phyloP scores from a whole-genome alignment of 2,113 vertebrate species.

The Pampusana beccarii region DNA sequence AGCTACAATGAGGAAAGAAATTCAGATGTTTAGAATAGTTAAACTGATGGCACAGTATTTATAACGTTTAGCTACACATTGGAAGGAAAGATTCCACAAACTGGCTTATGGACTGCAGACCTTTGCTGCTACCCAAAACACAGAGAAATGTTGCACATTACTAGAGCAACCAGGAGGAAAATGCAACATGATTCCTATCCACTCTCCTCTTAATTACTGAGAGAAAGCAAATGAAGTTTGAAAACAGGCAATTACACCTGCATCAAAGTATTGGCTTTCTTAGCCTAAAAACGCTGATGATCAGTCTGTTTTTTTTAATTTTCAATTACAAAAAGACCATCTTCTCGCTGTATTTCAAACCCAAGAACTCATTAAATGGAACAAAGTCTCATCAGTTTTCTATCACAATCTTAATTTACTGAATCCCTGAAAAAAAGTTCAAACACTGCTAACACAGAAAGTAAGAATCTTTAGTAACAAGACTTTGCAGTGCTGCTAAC shows the following conservation, averaged over 20 bases:
- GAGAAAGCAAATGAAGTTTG: neutral
- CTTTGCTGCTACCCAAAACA: neutral
- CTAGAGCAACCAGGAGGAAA: neutral
- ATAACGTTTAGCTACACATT: neutral
- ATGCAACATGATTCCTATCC: neutral
- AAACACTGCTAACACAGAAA: neutral
- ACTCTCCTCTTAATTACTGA: neutral
- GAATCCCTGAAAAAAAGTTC: neutral
- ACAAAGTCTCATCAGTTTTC: neutral
- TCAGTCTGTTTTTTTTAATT: neutral
- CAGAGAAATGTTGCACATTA: neutral
- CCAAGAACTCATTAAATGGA: neutral
- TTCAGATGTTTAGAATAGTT: neutral
- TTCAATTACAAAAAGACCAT: neutral
- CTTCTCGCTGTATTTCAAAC: neutral
- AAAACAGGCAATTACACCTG: neutral
- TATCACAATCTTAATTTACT: neutral
- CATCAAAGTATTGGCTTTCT: neutral
- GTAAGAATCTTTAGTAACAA: neutral
- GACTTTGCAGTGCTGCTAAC: neutral
- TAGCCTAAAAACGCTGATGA: neutral
- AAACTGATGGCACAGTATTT: neutral
- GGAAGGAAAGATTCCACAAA: neutral
- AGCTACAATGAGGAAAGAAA: conserved; percentile 77
- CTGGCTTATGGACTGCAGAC: neutral